These are phyloP conservation scores for Lasioglossum pauxillum DNA, from an alignment of 2,888 invertebrate genomes.

Conservation along the genomic window DNA sequence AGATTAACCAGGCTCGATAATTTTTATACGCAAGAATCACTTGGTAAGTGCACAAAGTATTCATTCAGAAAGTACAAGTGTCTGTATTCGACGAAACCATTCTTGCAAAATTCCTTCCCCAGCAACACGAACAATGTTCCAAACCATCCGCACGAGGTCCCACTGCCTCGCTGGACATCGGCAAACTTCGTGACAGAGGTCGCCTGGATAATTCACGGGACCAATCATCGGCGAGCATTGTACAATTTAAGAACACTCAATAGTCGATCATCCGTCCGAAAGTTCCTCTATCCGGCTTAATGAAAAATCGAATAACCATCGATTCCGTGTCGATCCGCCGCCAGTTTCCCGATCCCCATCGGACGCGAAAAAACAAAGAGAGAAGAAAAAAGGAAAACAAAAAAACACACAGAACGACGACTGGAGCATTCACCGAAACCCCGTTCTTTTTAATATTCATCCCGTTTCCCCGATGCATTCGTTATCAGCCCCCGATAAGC, in stretches of 20 bases:
- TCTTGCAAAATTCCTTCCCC: neutral
- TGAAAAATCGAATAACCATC: conserved; percentile 1
- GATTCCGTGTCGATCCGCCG: neutral
- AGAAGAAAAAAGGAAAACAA: neutral
- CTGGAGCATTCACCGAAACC: neutral
- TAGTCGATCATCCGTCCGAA: neutral
- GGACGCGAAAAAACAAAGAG: neutral
- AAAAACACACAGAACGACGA: neutral
- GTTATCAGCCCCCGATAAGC: conserved; percentile 49
- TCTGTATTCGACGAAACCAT: no score
- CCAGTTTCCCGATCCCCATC: neutral
- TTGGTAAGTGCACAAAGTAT: neutral
- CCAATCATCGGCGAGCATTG: neutral
- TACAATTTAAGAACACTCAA: neutral
- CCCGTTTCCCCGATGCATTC: conserved; percentile 36
- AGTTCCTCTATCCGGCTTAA: neutral
- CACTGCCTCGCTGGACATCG: neutral
- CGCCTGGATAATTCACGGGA: neutral
- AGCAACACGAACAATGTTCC: neutral
- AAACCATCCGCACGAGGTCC: neutral
- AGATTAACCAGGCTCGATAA: no score
- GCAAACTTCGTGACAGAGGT: neutral
- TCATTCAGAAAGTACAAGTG: neutral
- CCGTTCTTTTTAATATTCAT: conserved; percentile 41
- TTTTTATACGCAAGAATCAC: no score